A percentile compares a stretch with the other conserved stretches of the same genome.
These are phyloP conservation scores for Maylandia zebra DNA, from an alignment of 2,113 vertebrate genomes.

Conservation along the genomic window DNA sequence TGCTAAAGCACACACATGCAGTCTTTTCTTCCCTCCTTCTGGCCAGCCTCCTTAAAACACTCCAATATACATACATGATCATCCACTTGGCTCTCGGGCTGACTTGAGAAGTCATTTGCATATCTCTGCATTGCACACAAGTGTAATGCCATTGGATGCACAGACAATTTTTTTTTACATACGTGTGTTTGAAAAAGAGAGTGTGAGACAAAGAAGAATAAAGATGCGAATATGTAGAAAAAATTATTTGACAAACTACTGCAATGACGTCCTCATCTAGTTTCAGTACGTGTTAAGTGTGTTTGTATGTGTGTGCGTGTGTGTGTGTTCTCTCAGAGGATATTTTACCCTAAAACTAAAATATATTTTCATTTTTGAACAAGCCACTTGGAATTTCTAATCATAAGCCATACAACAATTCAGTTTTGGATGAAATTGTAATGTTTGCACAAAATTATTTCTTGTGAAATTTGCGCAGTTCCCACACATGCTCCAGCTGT, in stretches of 20 bases:
- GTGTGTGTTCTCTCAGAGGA: neutral
- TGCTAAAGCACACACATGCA: neutral
- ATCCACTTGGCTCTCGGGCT: neutral
- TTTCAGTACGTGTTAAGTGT: neutral
- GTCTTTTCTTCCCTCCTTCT: neutral
- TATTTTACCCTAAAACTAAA: neutral
- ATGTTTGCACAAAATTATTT: neutral
- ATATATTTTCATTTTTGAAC: neutral
- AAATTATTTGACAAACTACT: neutral
- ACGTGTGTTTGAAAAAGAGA: neutral
- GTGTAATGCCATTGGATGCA: neutral
- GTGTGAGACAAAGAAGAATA: neutral
- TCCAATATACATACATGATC: neutral
- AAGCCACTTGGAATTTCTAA: neutral
- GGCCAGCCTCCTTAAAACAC: neutral
- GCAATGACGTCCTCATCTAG: neutral
- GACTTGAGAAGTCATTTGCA: constrained; percentile 52
- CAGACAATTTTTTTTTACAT: neutral
- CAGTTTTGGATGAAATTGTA: neutral
- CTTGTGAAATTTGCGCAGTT: neutral
- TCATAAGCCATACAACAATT: neutral
- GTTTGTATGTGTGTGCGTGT: neutral
- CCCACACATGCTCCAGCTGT: neutral
- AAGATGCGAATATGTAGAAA: neutral
- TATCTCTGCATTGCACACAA: constrained; percentile 56